Evolutionary conservation across 1,140 invertebrate genomes (phyloP).

Genomic region (Anastatus disparis): DNA sequence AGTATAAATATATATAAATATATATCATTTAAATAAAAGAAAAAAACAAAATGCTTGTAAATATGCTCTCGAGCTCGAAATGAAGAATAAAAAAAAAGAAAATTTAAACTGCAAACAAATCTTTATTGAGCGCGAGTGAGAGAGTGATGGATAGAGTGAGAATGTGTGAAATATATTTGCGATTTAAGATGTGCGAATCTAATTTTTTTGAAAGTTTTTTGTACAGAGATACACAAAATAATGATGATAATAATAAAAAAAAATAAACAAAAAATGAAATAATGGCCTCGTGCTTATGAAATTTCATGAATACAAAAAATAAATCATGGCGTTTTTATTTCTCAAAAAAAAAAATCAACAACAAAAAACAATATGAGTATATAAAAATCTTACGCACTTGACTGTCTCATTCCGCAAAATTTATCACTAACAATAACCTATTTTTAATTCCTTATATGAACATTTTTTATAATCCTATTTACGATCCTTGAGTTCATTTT

Average conservation of each 20-base stretch:
- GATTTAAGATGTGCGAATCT: conserved; percentile 63
- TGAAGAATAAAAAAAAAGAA: too few species aligned
- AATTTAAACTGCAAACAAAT: too few species aligned
- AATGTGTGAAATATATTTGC: conserved; percentile 41
- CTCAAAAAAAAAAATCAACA: too few species aligned
- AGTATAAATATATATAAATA: conserved; percentile 43
- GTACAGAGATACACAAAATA: conserved; percentile 63
- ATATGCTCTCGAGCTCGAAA: conserved; percentile 66
- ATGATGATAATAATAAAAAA: conserved; percentile 36
- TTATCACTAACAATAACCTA: too few species aligned
- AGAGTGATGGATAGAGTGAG: conserved; percentile 34
- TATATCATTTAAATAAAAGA: conserved; percentile 63
- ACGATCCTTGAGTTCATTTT: too few species aligned
- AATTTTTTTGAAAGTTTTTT: conserved; percentile 68
- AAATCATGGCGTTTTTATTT: conserved; percentile 37
- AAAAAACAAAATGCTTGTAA: conserved; percentile 67
- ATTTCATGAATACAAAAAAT: conserved; percentile 63
- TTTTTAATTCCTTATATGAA: too few species aligned
- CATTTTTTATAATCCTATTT: too few species aligned
- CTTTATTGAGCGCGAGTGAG: conserved; percentile 52
- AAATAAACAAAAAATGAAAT: conserved; percentile 65
- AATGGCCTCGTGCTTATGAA: conserved; percentile 68
- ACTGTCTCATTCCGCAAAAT: too few species aligned
- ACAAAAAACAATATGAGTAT: too few species aligned
- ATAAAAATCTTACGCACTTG: too few species aligned